These are phyloP conservation scores for Drosophila persimilis DNA, from an alignment of 1,140 invertebrate genomes.

Conservation along the genomic window DNA sequence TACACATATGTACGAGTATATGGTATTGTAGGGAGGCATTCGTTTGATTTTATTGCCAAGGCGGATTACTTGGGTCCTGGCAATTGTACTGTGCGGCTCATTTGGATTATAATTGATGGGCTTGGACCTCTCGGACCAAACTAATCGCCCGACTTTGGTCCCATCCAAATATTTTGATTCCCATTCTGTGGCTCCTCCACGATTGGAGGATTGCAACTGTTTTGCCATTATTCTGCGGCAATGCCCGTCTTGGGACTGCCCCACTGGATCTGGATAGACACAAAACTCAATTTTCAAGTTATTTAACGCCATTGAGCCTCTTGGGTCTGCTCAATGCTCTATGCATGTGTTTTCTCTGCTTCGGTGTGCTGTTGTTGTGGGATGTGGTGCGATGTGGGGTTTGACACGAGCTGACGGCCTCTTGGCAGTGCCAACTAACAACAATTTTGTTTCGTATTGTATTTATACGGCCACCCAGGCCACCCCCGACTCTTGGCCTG, in stretches of 20 bases:
- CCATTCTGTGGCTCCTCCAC: not conserved
- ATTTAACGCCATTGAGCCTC: slow-evolving; percentile 59
- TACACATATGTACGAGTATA: not conserved
- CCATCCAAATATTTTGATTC: slow-evolving; percentile 31
- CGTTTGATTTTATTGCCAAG: slow-evolving; percentile 74
- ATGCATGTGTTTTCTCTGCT: slow-evolving; percentile 13
- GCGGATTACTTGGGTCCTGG: slow-evolving; percentile 60
- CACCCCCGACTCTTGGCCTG: not conserved
- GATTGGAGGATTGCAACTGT: slow-evolving; percentile 16
- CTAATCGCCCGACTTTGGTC: slow-evolving; percentile 52
- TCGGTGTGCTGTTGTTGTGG: not conserved
- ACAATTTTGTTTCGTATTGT: slow-evolving; percentile 26
- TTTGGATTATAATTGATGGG: slow-evolving; percentile 80
- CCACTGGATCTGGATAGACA: not conserved
- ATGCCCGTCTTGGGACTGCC: slow-evolving; percentile 21
- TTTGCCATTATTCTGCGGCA: slow-evolving; percentile 53
- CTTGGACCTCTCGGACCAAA: slow-evolving; percentile 35
- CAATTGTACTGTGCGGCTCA: slow-evolving; percentile 68
- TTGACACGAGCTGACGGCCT: no score
- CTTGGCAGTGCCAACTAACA: no score
- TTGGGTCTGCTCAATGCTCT: slow-evolving; percentile 1
- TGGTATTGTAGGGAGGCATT: slow-evolving; percentile 41
- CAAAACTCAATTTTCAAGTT: slow-evolving; percentile 71
- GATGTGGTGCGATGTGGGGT: slow-evolving; percentile 2
- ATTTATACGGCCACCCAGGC: not conserved